phyloP scores from a whole-genome alignment of 2,113 vertebrate species.

The Ptyas mucosa region DNA sequence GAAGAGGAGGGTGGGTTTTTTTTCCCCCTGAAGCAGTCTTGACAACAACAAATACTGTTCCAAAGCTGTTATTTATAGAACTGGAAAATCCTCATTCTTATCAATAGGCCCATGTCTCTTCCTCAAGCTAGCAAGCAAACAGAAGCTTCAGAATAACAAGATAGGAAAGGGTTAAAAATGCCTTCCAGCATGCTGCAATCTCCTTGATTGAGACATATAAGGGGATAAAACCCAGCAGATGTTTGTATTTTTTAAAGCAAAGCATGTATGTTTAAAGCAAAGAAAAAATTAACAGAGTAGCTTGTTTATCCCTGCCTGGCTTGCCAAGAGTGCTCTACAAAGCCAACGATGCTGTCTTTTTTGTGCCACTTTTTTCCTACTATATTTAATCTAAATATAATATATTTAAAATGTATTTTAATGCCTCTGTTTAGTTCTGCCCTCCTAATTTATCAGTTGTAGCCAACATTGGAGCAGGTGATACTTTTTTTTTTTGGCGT shows the following conservation, averaged over 20 bases:
- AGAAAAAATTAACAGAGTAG: not conserved
- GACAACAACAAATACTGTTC: not conserved
- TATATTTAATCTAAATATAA: not conserved
- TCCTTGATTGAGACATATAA: not conserved
- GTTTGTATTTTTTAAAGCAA: not conserved
- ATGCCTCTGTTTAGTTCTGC: not conserved
- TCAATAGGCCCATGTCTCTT: too few species aligned
- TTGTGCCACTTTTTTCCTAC: not conserved
- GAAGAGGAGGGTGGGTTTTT: not conserved
- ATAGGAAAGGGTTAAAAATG: not conserved
- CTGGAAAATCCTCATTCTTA: not conserved
- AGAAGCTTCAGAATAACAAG: not conserved
- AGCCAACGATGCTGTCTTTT: not conserved
- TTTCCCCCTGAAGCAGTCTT: too few species aligned
- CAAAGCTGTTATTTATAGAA: not conserved
- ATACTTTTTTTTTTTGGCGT: not conserved
- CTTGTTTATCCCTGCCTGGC: not conserved
- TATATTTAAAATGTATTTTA: not conserved
- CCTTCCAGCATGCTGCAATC: not conserved
- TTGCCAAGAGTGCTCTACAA: not conserved
- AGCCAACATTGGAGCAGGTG: not conserved
- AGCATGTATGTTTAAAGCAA: not conserved
- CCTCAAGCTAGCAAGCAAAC: not conserved
- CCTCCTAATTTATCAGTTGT: not conserved
- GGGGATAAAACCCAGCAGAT: not conserved